A percentile compares a stretch with the other conserved stretches of the same genome.
Evolutionary conservation across 1,140 invertebrate species (phyloP).

Genomic region (Drosophila murphyi): DNA sequence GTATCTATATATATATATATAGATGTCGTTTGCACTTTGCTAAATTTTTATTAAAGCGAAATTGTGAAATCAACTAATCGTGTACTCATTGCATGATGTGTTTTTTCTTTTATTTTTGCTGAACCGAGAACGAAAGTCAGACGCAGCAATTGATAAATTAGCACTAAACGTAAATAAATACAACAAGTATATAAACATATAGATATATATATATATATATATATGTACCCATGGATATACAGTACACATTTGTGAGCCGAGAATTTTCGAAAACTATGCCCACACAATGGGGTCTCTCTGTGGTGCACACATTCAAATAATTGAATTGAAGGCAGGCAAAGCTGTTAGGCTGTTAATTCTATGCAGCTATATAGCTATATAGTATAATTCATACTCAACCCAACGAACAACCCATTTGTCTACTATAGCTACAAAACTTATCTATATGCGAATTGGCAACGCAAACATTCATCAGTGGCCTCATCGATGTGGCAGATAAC

Average conservation of each 20-base stretch:
- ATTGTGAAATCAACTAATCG: slow-evolving; percentile 61
- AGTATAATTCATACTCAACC: background rate
- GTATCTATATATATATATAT: slow-evolving; percentile 7
- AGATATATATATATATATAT: slow-evolving; percentile 2
- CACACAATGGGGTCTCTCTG: slow-evolving; percentile 60
- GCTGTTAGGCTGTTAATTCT: slow-evolving; percentile 55
- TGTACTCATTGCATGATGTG: slow-evolving; percentile 49
- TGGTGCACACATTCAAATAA: slow-evolving; percentile 56
- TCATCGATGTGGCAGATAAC: slow-evolving; percentile 45
- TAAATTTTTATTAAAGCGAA: slow-evolving; percentile 63
- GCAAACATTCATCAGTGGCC: slow-evolving; percentile 58
- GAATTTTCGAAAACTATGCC: slow-evolving; percentile 65
- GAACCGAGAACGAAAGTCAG: slow-evolving; percentile 63
- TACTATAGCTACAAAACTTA: slow-evolving; percentile 23
- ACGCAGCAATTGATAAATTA: slow-evolving; percentile 74
- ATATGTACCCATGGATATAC: slow-evolving; percentile 14
- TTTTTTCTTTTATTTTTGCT: slow-evolving; percentile 9
- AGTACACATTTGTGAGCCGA: slow-evolving; percentile 22
- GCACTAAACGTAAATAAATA: slow-evolving; percentile 22
- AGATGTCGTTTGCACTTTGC: slow-evolving; percentile 67
- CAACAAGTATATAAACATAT: background rate
- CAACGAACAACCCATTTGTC: background rate
- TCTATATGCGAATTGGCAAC: slow-evolving; percentile 59
- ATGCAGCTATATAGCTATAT: slow-evolving; percentile 20
- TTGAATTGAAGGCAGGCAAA: slow-evolving; percentile 79